Conservation (phyloP, 2,888 invertebrate species). For the Rhogogaster chlorosoma region DNA sequence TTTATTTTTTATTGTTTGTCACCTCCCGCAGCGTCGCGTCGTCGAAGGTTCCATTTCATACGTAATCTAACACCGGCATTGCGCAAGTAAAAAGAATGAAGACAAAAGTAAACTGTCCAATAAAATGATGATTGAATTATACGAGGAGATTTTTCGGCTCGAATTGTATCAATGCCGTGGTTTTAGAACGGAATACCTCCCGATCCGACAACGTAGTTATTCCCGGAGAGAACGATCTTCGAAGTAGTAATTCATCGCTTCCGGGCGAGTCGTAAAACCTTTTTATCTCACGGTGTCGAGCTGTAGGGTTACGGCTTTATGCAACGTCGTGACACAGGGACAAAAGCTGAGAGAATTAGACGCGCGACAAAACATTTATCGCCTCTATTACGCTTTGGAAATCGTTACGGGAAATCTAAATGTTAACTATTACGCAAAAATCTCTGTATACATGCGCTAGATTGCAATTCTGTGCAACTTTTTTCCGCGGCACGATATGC, state of each 20-base stretch:
- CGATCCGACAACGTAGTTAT: neutral
- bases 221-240: neutral
- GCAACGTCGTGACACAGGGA: neutral
- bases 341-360: slow-evolving; percentile 2
- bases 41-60: neutral
- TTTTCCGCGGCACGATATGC: neutral
- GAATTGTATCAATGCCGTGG: neutral
- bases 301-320: neutral
- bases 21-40: neutral
- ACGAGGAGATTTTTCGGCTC: neutral
- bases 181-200: neutral
- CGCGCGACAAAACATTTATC: slow-evolving; percentile 3
- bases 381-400: neutral
- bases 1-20: neutral
- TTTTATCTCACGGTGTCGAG: slow-evolving; percentile 17
- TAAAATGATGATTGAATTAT: neutral
- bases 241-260: neutral
- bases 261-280: neutral
- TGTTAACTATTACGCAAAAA: slow-evolving; percentile 17
- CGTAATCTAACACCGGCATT: neutral
- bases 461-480: neutral
- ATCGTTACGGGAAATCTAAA: slow-evolving; percentile 12
- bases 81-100: neutral
- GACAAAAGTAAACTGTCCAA: neutral
- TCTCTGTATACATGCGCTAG: neutral